Conservation (phyloP, 2,113 vertebrate genomes). For the Myrmophylax atrothorax region DNA sequence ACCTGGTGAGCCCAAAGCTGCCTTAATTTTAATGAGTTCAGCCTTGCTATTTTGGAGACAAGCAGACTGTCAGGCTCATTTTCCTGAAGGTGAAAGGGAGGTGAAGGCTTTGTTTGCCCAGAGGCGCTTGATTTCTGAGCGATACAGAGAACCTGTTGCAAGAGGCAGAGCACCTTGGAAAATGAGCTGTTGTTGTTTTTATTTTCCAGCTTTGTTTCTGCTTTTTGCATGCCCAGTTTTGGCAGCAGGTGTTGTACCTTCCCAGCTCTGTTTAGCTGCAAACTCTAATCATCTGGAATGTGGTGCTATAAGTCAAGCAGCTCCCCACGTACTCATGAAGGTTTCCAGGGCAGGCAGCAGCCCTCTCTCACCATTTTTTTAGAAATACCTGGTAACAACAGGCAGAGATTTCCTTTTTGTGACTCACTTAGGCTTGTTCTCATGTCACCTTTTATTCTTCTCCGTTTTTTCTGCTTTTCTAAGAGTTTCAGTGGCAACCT, state of each 20-base stretch:
- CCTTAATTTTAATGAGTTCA: background rate
- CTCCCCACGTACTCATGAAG: background rate
- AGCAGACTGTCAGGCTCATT: background rate
- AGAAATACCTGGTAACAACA: background rate
- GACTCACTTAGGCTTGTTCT: background rate
- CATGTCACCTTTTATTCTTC: background rate
- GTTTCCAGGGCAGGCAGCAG: background rate
- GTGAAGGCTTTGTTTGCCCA: background rate
- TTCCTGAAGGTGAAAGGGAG: background rate
- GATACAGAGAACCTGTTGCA: background rate
- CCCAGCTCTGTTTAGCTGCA: background rate
- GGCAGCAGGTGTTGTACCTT: background rate
- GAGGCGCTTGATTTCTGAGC: background rate
- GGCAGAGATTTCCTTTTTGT: background rate
- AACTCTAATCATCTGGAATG: background rate
- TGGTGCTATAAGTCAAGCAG: background rate
- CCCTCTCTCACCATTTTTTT: background rate
- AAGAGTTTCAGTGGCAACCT: background rate
- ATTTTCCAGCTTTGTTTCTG: background rate
- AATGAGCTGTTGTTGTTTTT: background rate
- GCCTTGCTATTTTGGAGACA: background rate
- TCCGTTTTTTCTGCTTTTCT: background rate
- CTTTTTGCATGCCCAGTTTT: background rate
- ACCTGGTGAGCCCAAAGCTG: background rate
- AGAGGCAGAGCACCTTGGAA: background rate